These are phyloP conservation scores for Polyodon spathula DNA, from an alignment of 2,113 vertebrate genomes.

Conservation along the genomic window DNA sequence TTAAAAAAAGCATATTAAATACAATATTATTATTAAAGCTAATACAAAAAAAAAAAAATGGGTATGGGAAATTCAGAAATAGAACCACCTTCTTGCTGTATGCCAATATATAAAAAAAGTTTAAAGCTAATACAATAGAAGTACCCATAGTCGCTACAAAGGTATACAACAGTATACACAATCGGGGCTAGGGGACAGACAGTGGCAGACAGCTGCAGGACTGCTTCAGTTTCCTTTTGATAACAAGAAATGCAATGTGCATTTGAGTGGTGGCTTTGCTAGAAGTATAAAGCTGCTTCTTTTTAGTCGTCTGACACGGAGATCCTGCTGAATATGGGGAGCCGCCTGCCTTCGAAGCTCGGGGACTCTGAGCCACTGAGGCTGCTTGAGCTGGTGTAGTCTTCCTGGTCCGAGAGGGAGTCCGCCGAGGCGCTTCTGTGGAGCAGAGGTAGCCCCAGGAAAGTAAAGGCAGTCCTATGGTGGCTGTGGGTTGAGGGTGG, in stretches of 20 bases:
- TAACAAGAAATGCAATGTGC: constrained; percentile 57
- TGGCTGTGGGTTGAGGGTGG: constrained; percentile 20
- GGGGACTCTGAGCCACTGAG: constrained; percentile 57
- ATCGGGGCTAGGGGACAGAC: constrained; percentile 11
- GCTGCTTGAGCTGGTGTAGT: constrained; percentile 57
- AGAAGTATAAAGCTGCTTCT: constrained; percentile 25
- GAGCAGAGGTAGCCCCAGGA: constrained; percentile 15
- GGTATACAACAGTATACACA: constrained; percentile 67
- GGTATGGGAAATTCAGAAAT: constrained; percentile 31
- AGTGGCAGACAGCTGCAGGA: constrained; percentile 26
- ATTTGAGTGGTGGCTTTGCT: constrained; percentile 15
- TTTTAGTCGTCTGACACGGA: constrained; percentile 54
- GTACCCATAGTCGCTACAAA: constrained; percentile 32
- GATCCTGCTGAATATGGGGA: constrained; percentile 69
- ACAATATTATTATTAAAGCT: too few relatives aligned
- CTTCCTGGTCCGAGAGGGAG: constrained; percentile 62
- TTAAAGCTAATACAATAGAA: constrained; percentile 20
- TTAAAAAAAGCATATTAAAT: too few relatives aligned
- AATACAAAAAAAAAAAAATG: constrained; percentile 11
- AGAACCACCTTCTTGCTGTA: constrained; percentile 29
- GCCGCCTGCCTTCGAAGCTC: constrained; percentile 41
- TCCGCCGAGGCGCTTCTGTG: constrained; percentile 50
- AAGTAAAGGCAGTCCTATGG: constrained; percentile 10
- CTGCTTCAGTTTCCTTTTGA: constrained; percentile 27
- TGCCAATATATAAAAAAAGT: constrained; percentile 7